Evolutionary conservation across 37 sponge, comb jelly and placozoan genomes (phyloP).

Genomic region (Tethya wilhelma): DNA sequence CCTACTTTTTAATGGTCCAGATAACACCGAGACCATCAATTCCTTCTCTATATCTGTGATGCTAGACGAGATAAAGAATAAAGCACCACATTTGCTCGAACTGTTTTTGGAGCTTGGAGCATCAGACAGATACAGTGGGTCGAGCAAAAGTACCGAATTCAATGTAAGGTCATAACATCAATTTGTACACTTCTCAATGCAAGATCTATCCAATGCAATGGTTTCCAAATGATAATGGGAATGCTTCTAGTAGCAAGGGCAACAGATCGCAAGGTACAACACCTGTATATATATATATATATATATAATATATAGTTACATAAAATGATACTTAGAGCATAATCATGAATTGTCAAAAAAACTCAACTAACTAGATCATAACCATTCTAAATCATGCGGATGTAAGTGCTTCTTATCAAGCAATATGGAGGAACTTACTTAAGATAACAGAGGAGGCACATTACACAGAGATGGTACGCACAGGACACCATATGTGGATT

Average conservation of each 20-base stretch:
- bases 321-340: too few species aligned
- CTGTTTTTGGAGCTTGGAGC: background rate
- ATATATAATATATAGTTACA: too few species aligned
- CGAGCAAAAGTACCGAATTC: background rate
- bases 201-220: constrained; percentile 3
- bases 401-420: background rate
- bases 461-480: background rate
- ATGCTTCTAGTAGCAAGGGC: constrained; percentile 28
- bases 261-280: constrained; percentile 16
- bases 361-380: too few species aligned
- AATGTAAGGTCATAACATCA: background rate
- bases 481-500: background rate
- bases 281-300: too few species aligned
- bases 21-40: background rate
- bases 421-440: background rate
- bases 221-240: constrained; percentile 17
- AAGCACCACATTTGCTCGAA: background rate
- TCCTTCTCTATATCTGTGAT: background rate
- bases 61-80: background rate
- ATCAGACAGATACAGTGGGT: background rate
- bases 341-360: too few species aligned
- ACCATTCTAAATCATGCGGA: background rate
- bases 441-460: background rate
- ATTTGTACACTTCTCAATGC: constrained; percentile 13
- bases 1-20: background rate